phyloP scores from a whole-genome alignment of 2,113 vertebrate species.

The Pongo pygmaeus region DNA sequence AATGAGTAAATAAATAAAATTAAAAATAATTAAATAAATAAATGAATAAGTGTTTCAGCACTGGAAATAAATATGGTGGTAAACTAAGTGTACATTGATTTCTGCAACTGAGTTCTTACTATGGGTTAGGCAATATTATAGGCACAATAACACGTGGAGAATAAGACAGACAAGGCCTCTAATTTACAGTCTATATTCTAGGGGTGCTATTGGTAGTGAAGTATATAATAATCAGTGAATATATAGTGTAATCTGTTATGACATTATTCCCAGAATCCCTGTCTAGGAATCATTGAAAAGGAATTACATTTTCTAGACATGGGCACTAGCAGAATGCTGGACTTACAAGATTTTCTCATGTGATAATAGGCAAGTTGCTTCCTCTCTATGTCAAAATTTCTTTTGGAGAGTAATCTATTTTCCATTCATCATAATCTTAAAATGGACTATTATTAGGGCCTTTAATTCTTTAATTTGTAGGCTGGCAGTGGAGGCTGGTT shows the following conservation, averaged over 20 bases:
- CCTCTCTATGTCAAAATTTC: neutral
- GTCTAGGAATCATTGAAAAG: neutral
- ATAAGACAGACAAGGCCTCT: neutral
- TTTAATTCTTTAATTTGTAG: constrained; percentile 26
- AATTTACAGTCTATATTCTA: neutral
- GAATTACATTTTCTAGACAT: neutral
- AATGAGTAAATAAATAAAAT: too few relatives aligned
- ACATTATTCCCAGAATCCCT: neutral
- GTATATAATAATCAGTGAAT: neutral
- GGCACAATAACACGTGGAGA: neutral
- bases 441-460: neutral
- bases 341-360: neutral
- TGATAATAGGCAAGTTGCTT: neutral
- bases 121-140: neutral
- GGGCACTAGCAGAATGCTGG: neutral
- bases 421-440: constrained; percentile 2
- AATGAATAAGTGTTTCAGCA: neutral
- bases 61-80: neutral
- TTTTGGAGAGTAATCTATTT: neutral
- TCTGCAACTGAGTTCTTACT: neutral
- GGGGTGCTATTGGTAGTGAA: neutral
- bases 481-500: neutral
- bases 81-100: neutral
- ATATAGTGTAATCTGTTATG: neutral
- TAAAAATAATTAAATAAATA: too few relatives aligned